Evolutionary conservation across 2,797 vertebrate species (phyloP).

Genomic region (Acridotheres tristis): DNA sequence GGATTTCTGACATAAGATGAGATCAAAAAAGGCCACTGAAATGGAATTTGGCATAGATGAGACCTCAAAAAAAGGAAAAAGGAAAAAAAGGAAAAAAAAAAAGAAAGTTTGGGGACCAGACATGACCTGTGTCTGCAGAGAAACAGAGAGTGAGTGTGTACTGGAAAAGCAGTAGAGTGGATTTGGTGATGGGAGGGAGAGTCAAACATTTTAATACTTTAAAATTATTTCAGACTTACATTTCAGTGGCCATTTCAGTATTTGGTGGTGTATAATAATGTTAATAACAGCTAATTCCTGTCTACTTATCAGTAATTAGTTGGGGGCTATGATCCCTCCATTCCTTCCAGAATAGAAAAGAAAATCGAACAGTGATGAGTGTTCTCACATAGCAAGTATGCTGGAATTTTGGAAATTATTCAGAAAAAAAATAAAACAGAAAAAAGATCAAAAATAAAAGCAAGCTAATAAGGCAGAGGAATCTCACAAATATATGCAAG

Average conservation of each 20-base stretch:
- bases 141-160: neutral
- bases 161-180: neutral
- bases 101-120: neutral
- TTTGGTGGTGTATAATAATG: neutral
- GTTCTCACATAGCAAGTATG: neutral
- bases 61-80: neutral
- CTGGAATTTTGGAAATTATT: neutral
- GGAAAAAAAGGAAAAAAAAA: too few relatives aligned
- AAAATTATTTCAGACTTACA: neutral
- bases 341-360: neutral
- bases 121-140: neutral
- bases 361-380: neutral
- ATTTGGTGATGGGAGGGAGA: accelerated
- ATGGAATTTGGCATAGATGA: neutral
- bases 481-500: neutral
- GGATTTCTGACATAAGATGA: neutral
- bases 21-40: neutral
- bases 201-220: neutral
- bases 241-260: neutral
- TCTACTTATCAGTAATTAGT: neutral
- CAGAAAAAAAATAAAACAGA: neutral
- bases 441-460: neutral
- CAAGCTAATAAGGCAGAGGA: neutral
- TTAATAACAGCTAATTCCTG: neutral
- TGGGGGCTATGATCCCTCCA: neutral